Base-by-base conservation (phyloP, 2,888 invertebrate genomes). In the Hypselothyrea guttata region DNA sequence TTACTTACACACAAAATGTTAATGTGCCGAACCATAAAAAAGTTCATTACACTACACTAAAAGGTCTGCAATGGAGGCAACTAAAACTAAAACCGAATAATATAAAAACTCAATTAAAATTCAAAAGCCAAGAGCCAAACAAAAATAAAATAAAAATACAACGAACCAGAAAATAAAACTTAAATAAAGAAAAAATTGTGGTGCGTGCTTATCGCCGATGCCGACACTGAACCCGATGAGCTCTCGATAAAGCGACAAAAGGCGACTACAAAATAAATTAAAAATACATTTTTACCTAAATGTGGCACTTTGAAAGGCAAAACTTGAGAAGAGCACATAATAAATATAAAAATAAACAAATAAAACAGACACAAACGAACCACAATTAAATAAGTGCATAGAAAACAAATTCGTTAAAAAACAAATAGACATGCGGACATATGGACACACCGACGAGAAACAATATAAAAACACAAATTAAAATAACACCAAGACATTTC, bases 211-310 rank as follows among this genome's bases (percentile, higher is more conserved):
- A 86, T 84, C 75, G 71, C 56, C 66, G 60, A 42, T 51, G 60
- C 12, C 66, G 54, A 42, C 18, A n/a, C 2, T 7, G 18, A 37
- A 15, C 15, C 4, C 18, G 37, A 37, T 37, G 37, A 7, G 78
- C 74, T 75, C 84, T 74, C 84, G 78, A 76, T 82, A 84, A 73
- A 75, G 72, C 71, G 59, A 68, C 68, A 67, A 71, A 75, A 68
- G 70, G 74, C 55, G 71, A 59, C 81, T 54, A 72, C 66, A 38
- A 86, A 87, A 86, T 86, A 86, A 84, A 87, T 84, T 87, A 84
- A 82, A 84, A 87, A 86, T 70, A 86, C 84, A 87, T 86, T 87
- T 85, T 82, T 72, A 71, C 48, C 75, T 71, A 87, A 84, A 86
- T 81, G 87, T 82, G 71, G 65, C 75, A 75, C 84, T 86, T 84